These are phyloP conservation scores for Tympanuchus pallidicinctus DNA, from an alignment of 2,113 vertebrate species.

Conservation along the genomic window DNA sequence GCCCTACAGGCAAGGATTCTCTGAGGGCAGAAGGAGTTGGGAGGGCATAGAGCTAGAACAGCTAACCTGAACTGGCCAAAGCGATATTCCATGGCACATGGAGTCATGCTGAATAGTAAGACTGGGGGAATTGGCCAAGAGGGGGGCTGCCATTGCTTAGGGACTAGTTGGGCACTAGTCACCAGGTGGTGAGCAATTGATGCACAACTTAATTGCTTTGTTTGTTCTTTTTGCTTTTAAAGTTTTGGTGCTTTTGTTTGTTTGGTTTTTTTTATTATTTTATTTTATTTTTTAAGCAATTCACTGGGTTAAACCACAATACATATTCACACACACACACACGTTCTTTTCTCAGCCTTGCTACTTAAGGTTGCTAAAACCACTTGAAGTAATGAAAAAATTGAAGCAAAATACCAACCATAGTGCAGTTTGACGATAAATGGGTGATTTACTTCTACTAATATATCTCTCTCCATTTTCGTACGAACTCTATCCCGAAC, in stretches of 20 bases:
- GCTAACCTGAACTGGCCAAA: not conserved
- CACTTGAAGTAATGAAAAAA: not conserved
- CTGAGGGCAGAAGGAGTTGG: not conserved
- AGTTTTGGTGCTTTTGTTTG: no score
- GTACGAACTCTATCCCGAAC: constrained; percentile 97
- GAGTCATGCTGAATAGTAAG: not conserved
- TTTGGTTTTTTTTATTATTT: not conserved
- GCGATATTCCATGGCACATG: not conserved
- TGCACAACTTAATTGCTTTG: not conserved
- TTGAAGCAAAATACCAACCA: constrained; percentile 80
- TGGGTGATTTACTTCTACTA: constrained; percentile 98
- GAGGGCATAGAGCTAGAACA: not conserved
- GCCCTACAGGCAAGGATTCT: not conserved
- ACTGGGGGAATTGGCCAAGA: not conserved
- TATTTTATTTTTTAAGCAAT: not conserved
- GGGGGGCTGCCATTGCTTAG: not conserved
- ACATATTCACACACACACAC: not conserved
- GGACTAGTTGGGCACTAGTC: not conserved
- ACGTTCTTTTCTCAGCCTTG: not conserved
- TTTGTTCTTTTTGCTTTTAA: not conserved
- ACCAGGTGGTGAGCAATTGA: not conserved
- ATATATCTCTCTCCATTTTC: constrained; percentile 98
- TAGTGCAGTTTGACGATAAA: constrained; percentile 99
- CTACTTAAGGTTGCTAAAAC: not conserved
- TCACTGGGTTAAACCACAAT: not conserved